Conservation (phyloP, 2,888 invertebrate genomes). For the Metopia argyrocephala region DNA sequence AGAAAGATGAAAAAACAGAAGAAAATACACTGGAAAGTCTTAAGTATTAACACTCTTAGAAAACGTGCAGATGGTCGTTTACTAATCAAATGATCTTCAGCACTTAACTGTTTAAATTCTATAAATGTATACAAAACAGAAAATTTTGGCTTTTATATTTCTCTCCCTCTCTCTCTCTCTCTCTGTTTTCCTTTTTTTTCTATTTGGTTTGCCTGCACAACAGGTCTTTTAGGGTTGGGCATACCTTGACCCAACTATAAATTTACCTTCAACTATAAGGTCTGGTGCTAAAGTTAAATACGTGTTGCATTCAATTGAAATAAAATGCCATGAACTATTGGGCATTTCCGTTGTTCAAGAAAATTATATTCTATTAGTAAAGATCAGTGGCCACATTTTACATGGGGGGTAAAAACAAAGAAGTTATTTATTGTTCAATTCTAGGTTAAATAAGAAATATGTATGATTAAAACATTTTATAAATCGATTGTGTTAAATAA, state of each 20-base stretch:
- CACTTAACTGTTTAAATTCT: slow-evolving; percentile 50
- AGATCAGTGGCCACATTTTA: not conserved
- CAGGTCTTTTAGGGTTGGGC: slow-evolving; percentile 18
- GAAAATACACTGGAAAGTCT: slow-evolving; percentile 36
- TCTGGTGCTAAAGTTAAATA: not conserved
- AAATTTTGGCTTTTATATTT: slow-evolving; percentile 4
- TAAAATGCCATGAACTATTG: not conserved
- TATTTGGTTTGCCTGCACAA: not conserved
- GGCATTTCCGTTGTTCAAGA: not conserved
- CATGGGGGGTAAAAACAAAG: not conserved
- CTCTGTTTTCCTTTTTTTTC: not conserved
- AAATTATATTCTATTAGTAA: not conserved
- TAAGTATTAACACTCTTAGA: slow-evolving; percentile 28
- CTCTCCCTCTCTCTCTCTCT: not conserved
- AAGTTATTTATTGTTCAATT: too few relatives aligned
- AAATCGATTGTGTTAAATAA: too few relatives aligned
- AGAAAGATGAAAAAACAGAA: slow-evolving; percentile 6
- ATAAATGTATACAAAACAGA: slow-evolving; percentile 34
- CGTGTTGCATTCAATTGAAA: not conserved
- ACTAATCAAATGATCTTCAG: slow-evolving; percentile 25
- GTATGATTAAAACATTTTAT: too few relatives aligned
- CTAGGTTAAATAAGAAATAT: too few relatives aligned
- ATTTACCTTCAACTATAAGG: slow-evolving; percentile 32
- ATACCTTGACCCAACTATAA: slow-evolving; percentile 28
- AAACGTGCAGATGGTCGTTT: slow-evolving; percentile 12